Percentiles rank a stretch among this genome's conserved stretches.
Evolutionary conservation across 2,888 invertebrate species (phyloP).

Genomic region (Sminthurides aquaticus): DNA sequence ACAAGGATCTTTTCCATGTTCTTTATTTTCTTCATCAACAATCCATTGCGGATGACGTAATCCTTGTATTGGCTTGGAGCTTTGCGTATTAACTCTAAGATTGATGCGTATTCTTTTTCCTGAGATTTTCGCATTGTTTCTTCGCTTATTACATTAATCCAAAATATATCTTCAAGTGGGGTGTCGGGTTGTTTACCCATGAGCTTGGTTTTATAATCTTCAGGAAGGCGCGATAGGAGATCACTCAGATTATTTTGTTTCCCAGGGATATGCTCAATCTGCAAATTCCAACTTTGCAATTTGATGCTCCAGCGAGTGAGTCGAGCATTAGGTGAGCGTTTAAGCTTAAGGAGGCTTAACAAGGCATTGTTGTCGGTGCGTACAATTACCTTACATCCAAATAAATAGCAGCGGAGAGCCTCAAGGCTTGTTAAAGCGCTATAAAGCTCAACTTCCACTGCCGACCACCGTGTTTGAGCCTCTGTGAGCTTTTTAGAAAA

Average conservation of each 20-base stretch:
- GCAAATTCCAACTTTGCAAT: neutral
- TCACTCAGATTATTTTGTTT: neutral
- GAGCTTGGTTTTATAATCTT: neutral
- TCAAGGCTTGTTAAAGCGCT: neutral
- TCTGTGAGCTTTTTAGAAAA: neutral
- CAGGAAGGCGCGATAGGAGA: neutral
- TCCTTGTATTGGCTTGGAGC: neutral
- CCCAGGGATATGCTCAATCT: neutral
- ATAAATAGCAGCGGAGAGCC: neutral
- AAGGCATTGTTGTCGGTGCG: neutral
- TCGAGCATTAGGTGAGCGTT: neutral
- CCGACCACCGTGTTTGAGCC: neutral
- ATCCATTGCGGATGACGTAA: neutral
- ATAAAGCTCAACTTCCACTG: neutral
- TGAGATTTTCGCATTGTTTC: neutral
- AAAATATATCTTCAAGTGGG: neutral
- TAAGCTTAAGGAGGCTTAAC: neutral
- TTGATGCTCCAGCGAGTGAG: neutral
- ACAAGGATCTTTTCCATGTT: neutral
- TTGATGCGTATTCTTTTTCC: neutral
- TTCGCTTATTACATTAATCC: neutral
- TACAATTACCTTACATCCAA: neutral
- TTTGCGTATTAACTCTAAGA: neutral
- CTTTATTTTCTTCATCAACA: neutral
- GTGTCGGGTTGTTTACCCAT: neutral